phyloP scores from a whole-genome alignment of 1,140 invertebrate species.

The Bombus ignitus region DNA sequence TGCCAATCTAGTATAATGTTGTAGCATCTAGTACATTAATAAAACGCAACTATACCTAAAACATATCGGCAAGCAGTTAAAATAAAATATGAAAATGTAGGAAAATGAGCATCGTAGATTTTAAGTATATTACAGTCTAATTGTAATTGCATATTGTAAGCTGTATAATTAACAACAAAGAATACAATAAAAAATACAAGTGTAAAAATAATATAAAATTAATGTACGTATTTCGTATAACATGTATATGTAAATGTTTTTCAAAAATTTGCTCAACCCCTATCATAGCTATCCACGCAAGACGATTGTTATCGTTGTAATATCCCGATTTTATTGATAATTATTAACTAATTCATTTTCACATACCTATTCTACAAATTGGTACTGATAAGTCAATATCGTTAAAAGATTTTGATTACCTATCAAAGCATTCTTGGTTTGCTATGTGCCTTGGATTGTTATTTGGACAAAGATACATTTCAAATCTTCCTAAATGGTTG shows the following conservation, averaged over 20 bases:
- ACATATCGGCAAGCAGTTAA: too few species aligned
- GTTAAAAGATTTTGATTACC: conserved; percentile 77
- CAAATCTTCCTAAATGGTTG: conserved; percentile 94
- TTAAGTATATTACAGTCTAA: too few species aligned
- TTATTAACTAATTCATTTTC: too few species aligned
- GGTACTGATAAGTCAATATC: neutral
- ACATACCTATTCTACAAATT: neutral
- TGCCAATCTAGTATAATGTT: neutral
- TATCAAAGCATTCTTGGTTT: conserved; percentile 91
- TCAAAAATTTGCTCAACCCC: too few species aligned
- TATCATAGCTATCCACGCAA: too few species aligned
- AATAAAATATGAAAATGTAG: neutral
- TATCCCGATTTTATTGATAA: too few species aligned
- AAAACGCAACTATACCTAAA: neutral
- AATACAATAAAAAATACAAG: neutral
- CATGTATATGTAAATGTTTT: too few species aligned
- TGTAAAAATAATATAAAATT: neutral
- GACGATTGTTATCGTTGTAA: too few species aligned
- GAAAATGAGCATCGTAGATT: too few species aligned
- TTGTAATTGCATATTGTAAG: neutral
- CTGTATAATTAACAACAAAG: neutral
- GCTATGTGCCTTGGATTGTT: conserved; percentile 91
- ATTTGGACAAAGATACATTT: conserved; percentile 92
- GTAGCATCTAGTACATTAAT: neutral
- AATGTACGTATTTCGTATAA: too few species aligned